A percentile compares a stretch with the other conserved stretches of the same genome.
These are phyloP conservation scores for Myotis brandtii DNA, from an alignment of 2,113 vertebrate species.

Conservation along the genomic window DNA sequence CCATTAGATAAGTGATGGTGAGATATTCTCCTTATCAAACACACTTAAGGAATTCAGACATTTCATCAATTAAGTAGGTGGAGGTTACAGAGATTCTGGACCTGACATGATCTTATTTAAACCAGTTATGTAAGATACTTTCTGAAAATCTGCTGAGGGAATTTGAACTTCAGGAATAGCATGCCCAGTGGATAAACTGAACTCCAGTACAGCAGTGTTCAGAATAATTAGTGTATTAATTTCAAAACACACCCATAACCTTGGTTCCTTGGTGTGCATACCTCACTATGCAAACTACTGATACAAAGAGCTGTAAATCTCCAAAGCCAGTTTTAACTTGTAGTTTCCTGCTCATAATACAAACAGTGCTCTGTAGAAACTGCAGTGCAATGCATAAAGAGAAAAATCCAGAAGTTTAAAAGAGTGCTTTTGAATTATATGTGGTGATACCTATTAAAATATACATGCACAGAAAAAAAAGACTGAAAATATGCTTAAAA, in stretches of 20 bases:
- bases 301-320: conserved; percentile 27
- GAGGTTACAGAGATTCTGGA: conserved; percentile 3
- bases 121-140: conserved; percentile 61
- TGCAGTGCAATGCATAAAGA: not conserved
- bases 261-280: conserved; percentile 46
- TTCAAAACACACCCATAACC: conserved; percentile 65
- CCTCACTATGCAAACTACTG: conserved; percentile 47
- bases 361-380: not conserved
- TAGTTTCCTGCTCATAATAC: conserved; percentile 41
- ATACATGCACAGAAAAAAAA: not conserved
- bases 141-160: conserved; percentile 46
- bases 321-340: conserved; percentile 36
- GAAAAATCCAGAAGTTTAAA: conserved; percentile 19
- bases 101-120: conserved; percentile 47
- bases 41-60: conserved; percentile 1
- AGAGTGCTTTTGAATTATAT: conserved; percentile 20
- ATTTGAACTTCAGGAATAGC: conserved; percentile 58
- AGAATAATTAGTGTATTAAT: conserved; percentile 62
- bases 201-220: conserved; percentile 9
- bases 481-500: not conserved
- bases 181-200: conserved; percentile 59
- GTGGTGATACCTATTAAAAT: not conserved
- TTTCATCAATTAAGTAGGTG: conserved; percentile 36
- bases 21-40: conserved; percentile 45
- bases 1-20: not conserved